Evolutionary conservation across 2,113 vertebrate species (phyloP).

Genomic region (Xyliphius kryptos): DNA sequence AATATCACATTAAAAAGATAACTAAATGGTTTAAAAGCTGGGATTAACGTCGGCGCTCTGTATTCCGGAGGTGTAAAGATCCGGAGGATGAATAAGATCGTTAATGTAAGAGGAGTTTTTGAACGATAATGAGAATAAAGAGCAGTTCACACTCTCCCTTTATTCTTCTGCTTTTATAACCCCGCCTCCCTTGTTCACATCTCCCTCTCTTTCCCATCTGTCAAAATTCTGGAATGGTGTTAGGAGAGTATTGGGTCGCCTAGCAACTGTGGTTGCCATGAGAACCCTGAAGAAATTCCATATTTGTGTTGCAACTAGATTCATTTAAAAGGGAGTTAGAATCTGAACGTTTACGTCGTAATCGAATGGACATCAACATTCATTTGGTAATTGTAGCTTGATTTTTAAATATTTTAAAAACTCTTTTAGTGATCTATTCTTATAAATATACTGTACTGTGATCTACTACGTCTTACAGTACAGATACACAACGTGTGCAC

Average conservation of each 20-base stretch:
- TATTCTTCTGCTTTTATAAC: conserved; percentile 9
- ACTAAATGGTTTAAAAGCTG: too few species aligned
- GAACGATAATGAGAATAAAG: too few species aligned
- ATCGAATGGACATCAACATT: conserved; percentile 4
- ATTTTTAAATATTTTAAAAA: not conserved
- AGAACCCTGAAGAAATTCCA: conserved; percentile 56
- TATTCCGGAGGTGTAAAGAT: too few species aligned
- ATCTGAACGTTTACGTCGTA: not conserved
- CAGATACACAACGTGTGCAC: not conserved
- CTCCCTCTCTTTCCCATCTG: conserved; percentile 54
- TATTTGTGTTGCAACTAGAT: conserved; percentile 54
- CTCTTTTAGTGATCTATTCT: too few species aligned
- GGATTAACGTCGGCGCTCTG: too few species aligned
- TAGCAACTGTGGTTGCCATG: conserved; percentile 68
- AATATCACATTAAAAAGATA: too few species aligned
- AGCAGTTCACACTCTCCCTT: not conserved
- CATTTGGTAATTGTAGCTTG: conserved; percentile 13
- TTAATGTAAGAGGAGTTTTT: too few species aligned
- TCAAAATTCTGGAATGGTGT: conserved; percentile 72
- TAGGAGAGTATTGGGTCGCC: conserved; percentile 71
- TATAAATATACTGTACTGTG: not conserved
- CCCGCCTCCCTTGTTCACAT: conserved; percentile 17
- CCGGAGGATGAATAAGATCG: too few species aligned
- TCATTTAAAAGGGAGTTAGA: conserved; percentile 55
- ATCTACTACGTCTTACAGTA: not conserved